Percentiles rank a stretch among this genome's conserved stretches.
phyloP scores from a whole-genome alignment of 2,888 invertebrate genomes.

The Syrphus vitripennis region DNA sequence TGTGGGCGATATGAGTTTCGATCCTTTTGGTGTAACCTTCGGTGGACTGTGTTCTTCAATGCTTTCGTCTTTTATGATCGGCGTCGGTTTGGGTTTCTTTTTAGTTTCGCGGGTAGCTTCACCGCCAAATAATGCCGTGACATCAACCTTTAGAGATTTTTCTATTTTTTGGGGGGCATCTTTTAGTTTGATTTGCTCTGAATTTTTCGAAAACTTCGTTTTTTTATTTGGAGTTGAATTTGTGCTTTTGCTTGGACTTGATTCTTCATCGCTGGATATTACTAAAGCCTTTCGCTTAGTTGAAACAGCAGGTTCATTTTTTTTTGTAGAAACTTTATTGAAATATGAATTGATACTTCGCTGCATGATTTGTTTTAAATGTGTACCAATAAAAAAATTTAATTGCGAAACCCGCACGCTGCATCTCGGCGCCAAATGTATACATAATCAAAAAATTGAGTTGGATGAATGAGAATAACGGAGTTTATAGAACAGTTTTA shows the following conservation, averaged over 20 bases:
- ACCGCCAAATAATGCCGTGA: slow-evolving; percentile 84
- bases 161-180: slow-evolving; percentile 78
- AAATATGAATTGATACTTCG: slow-evolving; percentile 46
- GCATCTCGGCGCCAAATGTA: background rate
- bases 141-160: slow-evolving; percentile 80
- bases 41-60: slow-evolving; percentile 72
- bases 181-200: slow-evolving; percentile 75
- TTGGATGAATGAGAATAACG: too few species aligned
- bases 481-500: too few species aligned
- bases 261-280: slow-evolving; percentile 83
- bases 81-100: slow-evolving; percentile 78
- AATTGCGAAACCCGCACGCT: background rate
- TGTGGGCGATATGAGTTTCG: background rate
- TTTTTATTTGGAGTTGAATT: slow-evolving; percentile 70
- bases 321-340: slow-evolving; percentile 52
- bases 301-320: slow-evolving; percentile 54
- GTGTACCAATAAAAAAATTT: background rate
- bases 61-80: slow-evolving; percentile 82
- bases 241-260: slow-evolving; percentile 83
- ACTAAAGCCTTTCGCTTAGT: slow-evolving; percentile 79
- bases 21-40: slow-evolving; percentile 30
- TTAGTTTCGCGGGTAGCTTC: slow-evolving; percentile 83
- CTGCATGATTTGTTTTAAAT: background rate
- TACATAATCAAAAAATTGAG: background rate
- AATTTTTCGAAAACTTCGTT: slow-evolving; percentile 50